phyloP scores from a whole-genome alignment of 1,140 invertebrate genomes.

The Ericerus pela region DNA sequence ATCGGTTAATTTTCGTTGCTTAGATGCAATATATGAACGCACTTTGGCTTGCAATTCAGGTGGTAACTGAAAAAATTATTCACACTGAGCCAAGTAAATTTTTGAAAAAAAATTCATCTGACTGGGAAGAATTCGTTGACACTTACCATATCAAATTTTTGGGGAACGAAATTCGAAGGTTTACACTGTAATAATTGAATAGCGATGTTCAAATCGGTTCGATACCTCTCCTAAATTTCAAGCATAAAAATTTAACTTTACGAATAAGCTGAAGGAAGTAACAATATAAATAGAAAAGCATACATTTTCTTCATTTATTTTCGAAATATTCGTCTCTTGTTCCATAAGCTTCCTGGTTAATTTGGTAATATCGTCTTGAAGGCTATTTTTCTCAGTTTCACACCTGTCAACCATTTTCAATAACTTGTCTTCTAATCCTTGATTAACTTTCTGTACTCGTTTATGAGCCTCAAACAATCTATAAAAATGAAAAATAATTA shows the following conservation, averaged over 20 bases:
- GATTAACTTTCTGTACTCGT: slow-evolving; percentile 86
- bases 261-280: neutral
- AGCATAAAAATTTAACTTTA: slow-evolving; percentile 19
- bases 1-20: slow-evolving; percentile 40
- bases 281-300: slow-evolving; percentile 29
- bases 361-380: slow-evolving; percentile 74
- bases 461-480: slow-evolving; percentile 84
- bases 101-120: neutral
- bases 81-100: neutral
- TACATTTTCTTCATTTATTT: slow-evolving; percentile 84
- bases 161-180: slow-evolving; percentile 84
- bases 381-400: slow-evolving; percentile 73
- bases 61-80: slow-evolving; percentile 54
- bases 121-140: slow-evolving; percentile 19
- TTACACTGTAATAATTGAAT: slow-evolving; percentile 89
- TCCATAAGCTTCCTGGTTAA: slow-evolving; percentile 76
- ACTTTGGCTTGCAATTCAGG: slow-evolving; percentile 80
- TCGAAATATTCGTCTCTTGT: slow-evolving; percentile 68
- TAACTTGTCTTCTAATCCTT: slow-evolving; percentile 86
- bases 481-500: too few relatives aligned
- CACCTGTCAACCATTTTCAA: slow-evolving; percentile 83
- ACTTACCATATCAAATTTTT: slow-evolving; percentile 80
- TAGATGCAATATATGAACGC: slow-evolving; percentile 51
- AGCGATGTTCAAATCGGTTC: slow-evolving; percentile 84
- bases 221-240: slow-evolving; percentile 70